phyloP scores from a whole-genome alignment of 1,140 invertebrate genomes.

The Dolichoris vasculosae region DNA sequence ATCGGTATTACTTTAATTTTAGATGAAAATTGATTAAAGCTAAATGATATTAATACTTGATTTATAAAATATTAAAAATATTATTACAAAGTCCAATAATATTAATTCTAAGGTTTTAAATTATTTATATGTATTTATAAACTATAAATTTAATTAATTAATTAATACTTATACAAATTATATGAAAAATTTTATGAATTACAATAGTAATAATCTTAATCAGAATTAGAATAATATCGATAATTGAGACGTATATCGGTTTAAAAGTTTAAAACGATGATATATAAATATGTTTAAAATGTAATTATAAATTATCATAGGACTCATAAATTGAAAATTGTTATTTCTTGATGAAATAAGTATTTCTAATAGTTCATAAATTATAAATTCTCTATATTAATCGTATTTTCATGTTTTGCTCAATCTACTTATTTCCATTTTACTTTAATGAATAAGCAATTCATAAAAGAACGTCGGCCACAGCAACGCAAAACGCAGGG shows the following conservation, averaged over 20 bases:
- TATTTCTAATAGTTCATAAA: conserved; percentile 20
- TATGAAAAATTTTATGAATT: background rate
- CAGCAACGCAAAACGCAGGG: background rate
- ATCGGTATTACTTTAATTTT: too few species aligned
- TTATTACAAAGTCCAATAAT: too few species aligned
- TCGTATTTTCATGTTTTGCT: conserved; percentile 27
- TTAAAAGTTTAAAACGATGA: background rate
- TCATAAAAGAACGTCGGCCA: conserved; percentile 11
- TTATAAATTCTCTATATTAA: conserved; percentile 19
- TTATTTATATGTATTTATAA: too few species aligned
- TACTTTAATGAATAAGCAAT: conserved; percentile 29
- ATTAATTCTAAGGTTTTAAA: too few species aligned
- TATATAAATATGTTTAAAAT: background rate
- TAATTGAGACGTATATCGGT: background rate
- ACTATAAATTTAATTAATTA: too few species aligned
- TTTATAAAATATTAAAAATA: too few species aligned
- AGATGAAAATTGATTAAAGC: too few species aligned
- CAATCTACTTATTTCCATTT: conserved; percentile 37
- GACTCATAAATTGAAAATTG: background rate
- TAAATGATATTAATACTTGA: too few species aligned
- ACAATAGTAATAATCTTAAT: too few species aligned
- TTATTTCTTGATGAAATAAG: conserved; percentile 3
- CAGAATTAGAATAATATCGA: background rate
- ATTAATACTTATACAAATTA: background rate
- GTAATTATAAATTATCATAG: background rate